Evolutionary conservation across 2,113 vertebrate species (phyloP).

Genomic region (Actinemys pallida): DNA sequence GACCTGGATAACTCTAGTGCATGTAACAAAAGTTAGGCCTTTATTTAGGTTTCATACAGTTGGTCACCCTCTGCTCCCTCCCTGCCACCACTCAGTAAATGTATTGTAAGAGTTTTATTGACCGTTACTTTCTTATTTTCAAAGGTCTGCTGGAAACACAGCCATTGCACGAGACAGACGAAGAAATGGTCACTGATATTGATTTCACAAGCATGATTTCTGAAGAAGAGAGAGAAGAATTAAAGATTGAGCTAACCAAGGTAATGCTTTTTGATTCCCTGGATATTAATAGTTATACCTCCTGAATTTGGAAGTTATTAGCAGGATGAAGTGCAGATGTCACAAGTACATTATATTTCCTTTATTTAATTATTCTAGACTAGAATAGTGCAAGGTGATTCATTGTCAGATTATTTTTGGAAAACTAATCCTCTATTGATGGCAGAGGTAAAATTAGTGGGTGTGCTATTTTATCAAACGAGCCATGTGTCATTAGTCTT

Average conservation of each 20-base stretch:
- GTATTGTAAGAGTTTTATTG: not conserved
- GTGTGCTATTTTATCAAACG: not conserved
- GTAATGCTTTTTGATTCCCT: slow-evolving; percentile 75
- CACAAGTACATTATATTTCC: not conserved
- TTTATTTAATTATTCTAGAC: slow-evolving; percentile 23
- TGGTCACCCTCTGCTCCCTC: not conserved
- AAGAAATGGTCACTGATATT: slow-evolving; percentile 86
- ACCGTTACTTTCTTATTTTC: slow-evolving; percentile 45
- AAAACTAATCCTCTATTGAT: not conserved
- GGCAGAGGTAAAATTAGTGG: not conserved
- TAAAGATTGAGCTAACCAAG: slow-evolving; percentile 89
- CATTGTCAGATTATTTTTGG: not conserved
- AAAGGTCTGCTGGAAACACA: slow-evolving; percentile 91
- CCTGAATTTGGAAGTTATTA: not conserved
- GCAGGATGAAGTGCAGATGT: not conserved
- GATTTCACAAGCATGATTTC: slow-evolving; percentile 86
- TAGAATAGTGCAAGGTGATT: slow-evolving; percentile 1
- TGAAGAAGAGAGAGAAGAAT: slow-evolving; percentile 93
- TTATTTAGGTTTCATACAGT: not conserved
- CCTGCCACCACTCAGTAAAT: not conserved
- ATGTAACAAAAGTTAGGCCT: not conserved
- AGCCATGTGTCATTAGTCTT: not conserved
- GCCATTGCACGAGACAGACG: slow-evolving; percentile 86
- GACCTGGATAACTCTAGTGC: not conserved
- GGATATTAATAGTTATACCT: not conserved